phyloP scores from a whole-genome alignment of 1,140 invertebrate species.

The Neuroterus valhalla region DNA sequence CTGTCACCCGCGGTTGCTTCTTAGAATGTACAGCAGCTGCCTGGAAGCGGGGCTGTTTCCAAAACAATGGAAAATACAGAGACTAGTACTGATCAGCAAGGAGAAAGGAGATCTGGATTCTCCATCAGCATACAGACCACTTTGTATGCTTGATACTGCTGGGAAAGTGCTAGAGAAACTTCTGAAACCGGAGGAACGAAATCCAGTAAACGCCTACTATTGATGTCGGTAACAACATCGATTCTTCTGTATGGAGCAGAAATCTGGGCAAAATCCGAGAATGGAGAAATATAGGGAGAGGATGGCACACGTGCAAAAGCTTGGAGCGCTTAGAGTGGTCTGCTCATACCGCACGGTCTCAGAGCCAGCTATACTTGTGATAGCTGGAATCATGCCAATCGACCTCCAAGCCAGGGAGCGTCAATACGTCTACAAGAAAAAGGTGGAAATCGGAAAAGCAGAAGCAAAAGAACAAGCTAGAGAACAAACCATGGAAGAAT shows the following conservation, averaged over 20 bases:
- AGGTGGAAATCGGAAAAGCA: too few species aligned
- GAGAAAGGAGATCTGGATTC: conserved; percentile 33
- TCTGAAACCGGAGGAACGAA: conserved; percentile 44
- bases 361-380: conserved; percentile 45
- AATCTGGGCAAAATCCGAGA: conserved; percentile 18
- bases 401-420: too few species aligned
- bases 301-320: too few species aligned
- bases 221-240: conserved; percentile 39
- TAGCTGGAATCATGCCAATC: too few species aligned
- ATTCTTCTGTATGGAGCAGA: conserved; percentile 46
- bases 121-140: too few species aligned
- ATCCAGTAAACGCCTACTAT: conserved; percentile 35
- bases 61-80: too few species aligned
- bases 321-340: background rate
- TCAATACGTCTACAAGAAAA: too few species aligned
- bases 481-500: conserved; percentile 26
- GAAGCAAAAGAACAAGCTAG: conserved; percentile 12
- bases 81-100: too few species aligned
- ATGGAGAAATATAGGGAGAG: background rate
- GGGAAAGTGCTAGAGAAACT: conserved; percentile 66
- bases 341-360: conserved; percentile 51
- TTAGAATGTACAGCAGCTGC: conserved; percentile 36
- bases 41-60: conserved; percentile 23
- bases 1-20: background rate
- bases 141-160: conserved; percentile 57